phyloP scores from a whole-genome alignment of 2,113 vertebrate species.

The Anguilla rostrata region DNA sequence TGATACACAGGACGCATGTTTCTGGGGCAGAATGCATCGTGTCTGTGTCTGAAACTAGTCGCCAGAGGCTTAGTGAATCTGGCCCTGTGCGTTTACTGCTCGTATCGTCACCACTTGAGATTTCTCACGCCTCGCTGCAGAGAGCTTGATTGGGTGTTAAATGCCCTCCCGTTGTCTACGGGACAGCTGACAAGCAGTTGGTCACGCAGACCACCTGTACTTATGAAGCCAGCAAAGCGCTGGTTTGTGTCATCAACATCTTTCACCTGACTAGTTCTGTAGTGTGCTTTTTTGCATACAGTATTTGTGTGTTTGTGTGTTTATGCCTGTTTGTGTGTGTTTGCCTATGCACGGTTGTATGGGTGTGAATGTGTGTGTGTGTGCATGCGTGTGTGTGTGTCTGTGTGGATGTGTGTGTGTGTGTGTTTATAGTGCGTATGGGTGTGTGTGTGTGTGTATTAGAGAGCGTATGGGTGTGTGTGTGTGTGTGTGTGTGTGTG shows the following conservation, averaged over 20 bases:
- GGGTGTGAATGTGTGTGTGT: slow-evolving; percentile 20
- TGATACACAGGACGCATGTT: too few relatives aligned
- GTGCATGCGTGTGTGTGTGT: not conserved
- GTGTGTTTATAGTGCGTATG: not conserved
- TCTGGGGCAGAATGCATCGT: too few relatives aligned
- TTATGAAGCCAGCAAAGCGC: not conserved
- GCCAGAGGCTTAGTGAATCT: too few relatives aligned
- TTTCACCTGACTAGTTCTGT: not conserved
- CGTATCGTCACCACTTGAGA: not conserved
- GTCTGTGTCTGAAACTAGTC: too few relatives aligned
- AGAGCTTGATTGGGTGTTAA: slow-evolving; percentile 1
- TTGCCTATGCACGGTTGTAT: not conserved
- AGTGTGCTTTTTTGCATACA: not conserved
- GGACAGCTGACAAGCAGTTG: not conserved
- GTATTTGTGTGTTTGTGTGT: not conserved
- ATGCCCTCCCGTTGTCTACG: slow-evolving; percentile 17
- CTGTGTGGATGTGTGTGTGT: not conserved
- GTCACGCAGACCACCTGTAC: not conserved
- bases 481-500: not conserved
- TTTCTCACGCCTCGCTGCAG: slow-evolving; percentile 12
- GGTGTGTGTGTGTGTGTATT: too few relatives aligned
- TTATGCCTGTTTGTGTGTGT: not conserved
- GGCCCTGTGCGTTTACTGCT: not conserved
- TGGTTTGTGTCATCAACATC: slow-evolving; percentile 3
- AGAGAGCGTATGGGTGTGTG: too few relatives aligned